Base-by-base conservation (phyloP, 2,888 invertebrate genomes). In the Gnatocerus cornutus region DNA sequence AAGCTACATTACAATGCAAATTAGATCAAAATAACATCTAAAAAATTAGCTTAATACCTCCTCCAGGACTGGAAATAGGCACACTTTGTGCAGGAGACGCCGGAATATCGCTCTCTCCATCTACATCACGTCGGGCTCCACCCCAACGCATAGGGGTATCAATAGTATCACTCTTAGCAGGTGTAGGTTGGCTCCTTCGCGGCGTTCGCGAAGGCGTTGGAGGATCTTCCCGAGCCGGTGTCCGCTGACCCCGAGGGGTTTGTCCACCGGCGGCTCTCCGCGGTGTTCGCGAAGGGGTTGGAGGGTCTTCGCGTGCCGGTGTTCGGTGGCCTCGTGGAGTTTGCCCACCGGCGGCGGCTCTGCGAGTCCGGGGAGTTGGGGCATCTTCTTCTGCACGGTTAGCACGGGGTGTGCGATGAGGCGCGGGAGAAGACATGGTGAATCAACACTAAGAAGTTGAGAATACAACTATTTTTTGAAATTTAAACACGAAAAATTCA, bases 61-160 rank as follows among this genome's bases (percentile, higher is more conserved):
- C 80, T 16, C 80, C 83, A 12, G 85, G 84, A 76, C 85, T 85
- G 16, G 83, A 83, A n/a, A 82, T 81, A 10, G 82, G 80, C 53
- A 82, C 67, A 72, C 80, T 82, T 21, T 79, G 81, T n/a, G 82
- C 81, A 7, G 87, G 87, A 2, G 86, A 86, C 7, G 83, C 78
- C 5, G 82, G 81, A 46, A 81, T 76, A 9, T 84, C 84, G 16
- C 76, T 74, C 3, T 81, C 82, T 27, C 81, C 84, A 5, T 82
- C 82, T 33, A 81, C 79, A 61, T 78, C 80, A n/a, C 81, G 76
- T 16, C 80, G 79, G 39, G 79, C 80, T 30, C 74, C 81, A 29
- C 86, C 87, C 86, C 87, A 87, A 78, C 87, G 78, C 79, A 87
- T 82, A 0, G 88, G 88, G 27, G 83, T 83, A 66, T 77, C 75